Conservation (phyloP, 2,888 invertebrate species). For the Itoplectis maculator region DNA sequence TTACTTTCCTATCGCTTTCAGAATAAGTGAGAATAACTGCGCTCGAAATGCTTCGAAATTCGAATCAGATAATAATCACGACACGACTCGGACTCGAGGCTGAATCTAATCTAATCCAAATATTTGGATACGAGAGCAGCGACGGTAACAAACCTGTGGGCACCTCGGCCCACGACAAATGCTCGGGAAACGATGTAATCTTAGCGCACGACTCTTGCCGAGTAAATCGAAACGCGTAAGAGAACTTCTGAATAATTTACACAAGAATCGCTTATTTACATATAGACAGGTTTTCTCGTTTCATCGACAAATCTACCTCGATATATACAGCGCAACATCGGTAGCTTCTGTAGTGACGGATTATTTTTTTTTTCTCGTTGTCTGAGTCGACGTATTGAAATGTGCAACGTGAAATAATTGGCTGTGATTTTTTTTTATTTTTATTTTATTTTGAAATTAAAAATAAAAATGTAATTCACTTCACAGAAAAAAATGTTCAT, state of each 20-base stretch:
- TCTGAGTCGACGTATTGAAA: too few relatives aligned
- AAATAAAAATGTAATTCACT: not conserved
- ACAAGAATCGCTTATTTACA: slow-evolving; percentile 53
- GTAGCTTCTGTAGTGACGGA: not conserved
- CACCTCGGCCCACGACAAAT: not conserved
- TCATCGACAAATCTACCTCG: slow-evolving; percentile 31
- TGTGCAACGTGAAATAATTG: too few relatives aligned
- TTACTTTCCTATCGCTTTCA: too few relatives aligned
- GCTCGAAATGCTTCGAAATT: slow-evolving; percentile 18
- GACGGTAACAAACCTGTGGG: slow-evolving; percentile 36
- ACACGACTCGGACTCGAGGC: slow-evolving; percentile 13
- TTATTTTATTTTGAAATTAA: not conserved
- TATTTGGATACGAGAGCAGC: slow-evolving; percentile 26
- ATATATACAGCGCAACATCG: not conserved
- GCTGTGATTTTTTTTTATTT: too few relatives aligned
- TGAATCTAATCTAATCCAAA: slow-evolving; percentile 59
- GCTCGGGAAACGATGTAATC: not conserved
- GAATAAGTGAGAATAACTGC: not conserved
- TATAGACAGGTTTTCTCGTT: slow-evolving; percentile 51
- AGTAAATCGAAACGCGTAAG: not conserved
- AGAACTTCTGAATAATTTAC: not conserved
- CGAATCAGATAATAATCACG: slow-evolving; percentile 3
- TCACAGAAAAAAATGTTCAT: too few relatives aligned
- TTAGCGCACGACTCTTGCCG: not conserved
- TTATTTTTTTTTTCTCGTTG: not conserved